phyloP scores from a whole-genome alignment of 2,797 vertebrate genomes.

The Spatula clypeata region DNA sequence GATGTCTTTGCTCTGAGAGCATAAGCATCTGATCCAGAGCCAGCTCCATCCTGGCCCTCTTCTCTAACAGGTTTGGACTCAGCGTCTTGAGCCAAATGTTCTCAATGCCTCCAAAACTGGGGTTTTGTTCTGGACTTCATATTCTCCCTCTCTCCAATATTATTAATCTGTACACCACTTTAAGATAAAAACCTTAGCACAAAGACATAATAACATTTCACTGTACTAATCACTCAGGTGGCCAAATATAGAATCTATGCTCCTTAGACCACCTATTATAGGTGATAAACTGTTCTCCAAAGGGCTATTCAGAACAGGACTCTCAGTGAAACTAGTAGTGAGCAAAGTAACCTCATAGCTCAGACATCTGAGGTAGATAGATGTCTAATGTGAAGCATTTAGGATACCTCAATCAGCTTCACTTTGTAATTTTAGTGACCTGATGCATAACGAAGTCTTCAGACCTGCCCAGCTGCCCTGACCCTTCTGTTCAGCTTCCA shows the following conservation, averaged over 20 bases:
- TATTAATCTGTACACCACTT: background rate
- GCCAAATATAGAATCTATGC: background rate
- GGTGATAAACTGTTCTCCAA: background rate
- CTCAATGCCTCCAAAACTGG: background rate
- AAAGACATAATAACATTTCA: background rate
- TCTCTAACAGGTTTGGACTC: background rate
- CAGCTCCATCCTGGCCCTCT: background rate
- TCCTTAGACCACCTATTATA: background rate
- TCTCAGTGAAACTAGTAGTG: background rate
- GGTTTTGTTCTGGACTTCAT: background rate
- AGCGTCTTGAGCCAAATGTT: background rate
- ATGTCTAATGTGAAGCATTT: background rate
- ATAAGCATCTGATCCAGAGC: background rate
- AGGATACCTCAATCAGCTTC: background rate
- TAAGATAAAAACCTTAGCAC: background rate
- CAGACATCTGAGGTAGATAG: background rate
- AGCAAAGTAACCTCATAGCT: background rate
- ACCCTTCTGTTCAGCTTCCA: background rate
- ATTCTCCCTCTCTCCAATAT: background rate
- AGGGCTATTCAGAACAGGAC: background rate
- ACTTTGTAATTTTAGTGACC: background rate
- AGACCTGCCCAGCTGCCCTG: background rate
- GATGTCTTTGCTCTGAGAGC: background rate
- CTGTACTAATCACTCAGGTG: background rate
- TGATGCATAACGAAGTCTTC: background rate